Conservation (phyloP, 1,140 invertebrate species). For the Eurosta solidaginis region DNA sequence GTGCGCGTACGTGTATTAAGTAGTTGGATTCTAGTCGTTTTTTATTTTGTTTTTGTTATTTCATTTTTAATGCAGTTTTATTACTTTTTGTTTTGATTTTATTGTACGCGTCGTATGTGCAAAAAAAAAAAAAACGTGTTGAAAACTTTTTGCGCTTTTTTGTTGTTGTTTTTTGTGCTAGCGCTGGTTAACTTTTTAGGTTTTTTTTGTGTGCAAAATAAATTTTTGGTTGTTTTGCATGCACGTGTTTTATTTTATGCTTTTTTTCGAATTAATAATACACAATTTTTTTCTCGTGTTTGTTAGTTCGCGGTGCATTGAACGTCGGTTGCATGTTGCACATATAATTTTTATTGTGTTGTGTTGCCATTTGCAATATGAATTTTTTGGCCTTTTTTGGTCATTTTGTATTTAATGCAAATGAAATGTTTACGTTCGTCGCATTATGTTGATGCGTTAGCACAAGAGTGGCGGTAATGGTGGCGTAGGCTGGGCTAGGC, state of each 20-base stretch:
- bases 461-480: not conserved
- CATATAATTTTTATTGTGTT: not conserved
- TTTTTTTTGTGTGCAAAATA: conserved; percentile 26
- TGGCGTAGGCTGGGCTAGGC: not conserved
- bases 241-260: not conserved
- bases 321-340: not conserved
- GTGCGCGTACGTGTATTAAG: conserved; percentile 42
- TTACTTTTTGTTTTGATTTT: conserved; percentile 32
- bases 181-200: conserved; percentile 7
- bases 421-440: conserved; percentile 59
- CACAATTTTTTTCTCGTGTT: not conserved
- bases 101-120: not conserved
- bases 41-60: conserved; percentile 35
- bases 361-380: not conserved
- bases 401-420: conserved; percentile 43
- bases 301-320: not conserved
- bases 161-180: not conserved
- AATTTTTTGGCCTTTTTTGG: conserved; percentile 3
- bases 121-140: not conserved
- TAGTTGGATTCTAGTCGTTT: conserved; percentile 43
- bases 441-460: conserved; percentile 50
- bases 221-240: conserved; percentile 24
- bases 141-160: not conserved
- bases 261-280: too few relatives aligned
- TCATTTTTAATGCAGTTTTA: conserved; percentile 35